Percentiles rank a stretch among this genome's conserved stretches.
phyloP scores from a whole-genome alignment of 2,888 invertebrate species.

The Liposcelis brunnea region DNA sequence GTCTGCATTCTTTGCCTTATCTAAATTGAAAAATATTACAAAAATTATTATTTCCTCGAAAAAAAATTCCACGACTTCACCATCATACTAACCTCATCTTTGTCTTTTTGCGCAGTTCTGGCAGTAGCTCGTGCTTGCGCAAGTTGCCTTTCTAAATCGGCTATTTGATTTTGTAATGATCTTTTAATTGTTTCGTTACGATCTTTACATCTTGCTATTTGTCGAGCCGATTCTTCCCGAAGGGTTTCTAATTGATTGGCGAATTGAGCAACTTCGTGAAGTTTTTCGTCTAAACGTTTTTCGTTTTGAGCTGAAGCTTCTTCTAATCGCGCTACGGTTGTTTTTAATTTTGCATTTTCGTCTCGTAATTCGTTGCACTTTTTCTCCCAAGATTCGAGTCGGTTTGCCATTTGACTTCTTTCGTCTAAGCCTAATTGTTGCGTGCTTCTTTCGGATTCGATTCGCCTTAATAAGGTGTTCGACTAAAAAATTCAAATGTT shows the following conservation, averaged over 20 bases:
- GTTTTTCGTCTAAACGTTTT: slow-evolving; percentile 44
- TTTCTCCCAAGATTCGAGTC: slow-evolving; percentile 22
- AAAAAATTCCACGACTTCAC: neutral
- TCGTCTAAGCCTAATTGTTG: slow-evolving; percentile 10
- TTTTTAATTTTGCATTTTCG: slow-evolving; percentile 22
- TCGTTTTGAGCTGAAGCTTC: slow-evolving; percentile 39
- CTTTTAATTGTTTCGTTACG: slow-evolving; percentile 42
- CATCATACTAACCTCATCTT: slow-evolving; percentile 37
- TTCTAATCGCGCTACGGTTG: slow-evolving; percentile 35
- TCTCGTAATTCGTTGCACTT: slow-evolving; percentile 24
- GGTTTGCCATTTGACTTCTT: slow-evolving; percentile 8
- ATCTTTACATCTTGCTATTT: slow-evolving; percentile 44
- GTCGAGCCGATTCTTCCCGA: slow-evolving; percentile 48
- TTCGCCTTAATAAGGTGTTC: no score
- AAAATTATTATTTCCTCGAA: neutral
- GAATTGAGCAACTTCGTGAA: slow-evolving; percentile 47
- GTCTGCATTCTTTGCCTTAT: slow-evolving; percentile 51
- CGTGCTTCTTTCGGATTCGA: no score
- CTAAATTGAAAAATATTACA: slow-evolving; percentile 22
- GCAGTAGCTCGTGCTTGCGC: slow-evolving; percentile 45
- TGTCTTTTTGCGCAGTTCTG: slow-evolving; percentile 44
- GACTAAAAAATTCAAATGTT: slow-evolving; percentile 19
- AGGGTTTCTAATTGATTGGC: slow-evolving; percentile 45
- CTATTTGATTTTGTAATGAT: slow-evolving; percentile 46
- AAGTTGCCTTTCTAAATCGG: slow-evolving; percentile 47